Evolutionary conservation across 2,888 invertebrate genomes (phyloP), one percentile per base, ranked within the genome.

Genomic region (Macrosiphum euphorbiae): DNA sequence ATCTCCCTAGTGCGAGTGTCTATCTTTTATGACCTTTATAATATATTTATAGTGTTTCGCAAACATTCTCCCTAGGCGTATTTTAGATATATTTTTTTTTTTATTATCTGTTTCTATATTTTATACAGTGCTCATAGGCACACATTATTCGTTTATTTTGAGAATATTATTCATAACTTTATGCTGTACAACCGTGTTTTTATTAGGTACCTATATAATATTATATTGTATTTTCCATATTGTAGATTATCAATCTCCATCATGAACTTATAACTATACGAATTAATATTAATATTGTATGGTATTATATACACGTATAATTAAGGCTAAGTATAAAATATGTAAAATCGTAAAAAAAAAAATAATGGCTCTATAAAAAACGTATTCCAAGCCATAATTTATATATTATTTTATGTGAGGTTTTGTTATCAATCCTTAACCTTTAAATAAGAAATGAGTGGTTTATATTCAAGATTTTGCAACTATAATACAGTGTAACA

Each of bases 401-500:
- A 28, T 85, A 85, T 85, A 85, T 44, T 35, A 88, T 52, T 52
- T n/a, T 88, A 52, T 35, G n/a, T 50, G 88, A 52, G n/a, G 3
- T 88, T 52, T 52, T 88, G n/a, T 88, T 52, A 88, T 88, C 88
- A 52, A 88, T 88, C n/a, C 24, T 88, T 50, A 88, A 52, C n/a
- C 50, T 52, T 88, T 88, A 35, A 88, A 88, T 88, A 88, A 52
- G 20, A 88, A 88, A 88, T 88, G 35, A 88, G 52, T n/a, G 20
- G 35, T 52, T 35, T n/a, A 20, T 24, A 50, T 88, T 88, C 50
- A 52, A 88, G 50, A 88, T 88, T 52, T 88, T n/a, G 35, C 16
- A n/a, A 11, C 16, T 50, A 88, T 88, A 88, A 88, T 88, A 35
- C 52, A 88, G n/a, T 52, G 88, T 35, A 52, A 88, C 35, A 52